Evolutionary conservation across 2,888 invertebrate genomes (phyloP).

Genomic region (Eupeodes latifasciatus): DNA sequence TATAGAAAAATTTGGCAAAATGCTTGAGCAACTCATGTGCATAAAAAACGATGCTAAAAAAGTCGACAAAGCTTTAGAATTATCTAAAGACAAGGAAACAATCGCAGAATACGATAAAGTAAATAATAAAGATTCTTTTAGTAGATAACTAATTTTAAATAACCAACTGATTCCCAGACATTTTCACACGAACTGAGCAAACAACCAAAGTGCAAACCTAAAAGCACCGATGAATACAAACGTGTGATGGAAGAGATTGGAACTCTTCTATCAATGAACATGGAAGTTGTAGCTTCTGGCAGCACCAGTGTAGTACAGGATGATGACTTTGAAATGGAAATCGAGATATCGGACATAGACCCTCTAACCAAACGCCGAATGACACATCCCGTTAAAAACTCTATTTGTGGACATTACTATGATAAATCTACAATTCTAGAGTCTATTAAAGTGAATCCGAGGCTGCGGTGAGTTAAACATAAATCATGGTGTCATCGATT

Average conservation of each 20-base stretch:
- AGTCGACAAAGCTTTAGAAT: conserved; percentile 29
- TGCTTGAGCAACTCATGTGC: conserved; percentile 66
- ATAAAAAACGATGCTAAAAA: conserved; percentile 65
- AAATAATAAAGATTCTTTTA: conserved; percentile 1
- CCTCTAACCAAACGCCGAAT: conserved; percentile 85
- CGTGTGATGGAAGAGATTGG: conserved; percentile 63
- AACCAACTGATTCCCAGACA: conserved; percentile 15
- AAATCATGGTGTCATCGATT: not conserved
- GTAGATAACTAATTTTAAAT: not conserved
- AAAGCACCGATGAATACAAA: conserved; percentile 75
- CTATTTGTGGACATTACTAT: conserved; percentile 85
- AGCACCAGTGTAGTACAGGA: conserved; percentile 69
- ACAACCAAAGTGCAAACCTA: conserved; percentile 65
- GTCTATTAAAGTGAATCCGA: conserved; percentile 82
- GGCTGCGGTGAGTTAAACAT: conserved; percentile 78
- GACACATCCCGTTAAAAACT: conserved; percentile 85
- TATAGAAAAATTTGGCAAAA: conserved; percentile 59
- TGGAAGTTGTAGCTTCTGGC: conserved; percentile 19
- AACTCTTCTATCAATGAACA: conserved; percentile 43
- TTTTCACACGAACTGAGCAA: conserved; percentile 43
- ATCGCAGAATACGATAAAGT: conserved; percentile 54
- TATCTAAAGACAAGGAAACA: conserved; percentile 45
- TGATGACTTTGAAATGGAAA: conserved; percentile 79
- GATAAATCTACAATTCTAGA: conserved; percentile 84
- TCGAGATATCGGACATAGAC: conserved; percentile 83